Conservation (phyloP, 1,140 invertebrate species). For the Goniozus legneri region DNA sequence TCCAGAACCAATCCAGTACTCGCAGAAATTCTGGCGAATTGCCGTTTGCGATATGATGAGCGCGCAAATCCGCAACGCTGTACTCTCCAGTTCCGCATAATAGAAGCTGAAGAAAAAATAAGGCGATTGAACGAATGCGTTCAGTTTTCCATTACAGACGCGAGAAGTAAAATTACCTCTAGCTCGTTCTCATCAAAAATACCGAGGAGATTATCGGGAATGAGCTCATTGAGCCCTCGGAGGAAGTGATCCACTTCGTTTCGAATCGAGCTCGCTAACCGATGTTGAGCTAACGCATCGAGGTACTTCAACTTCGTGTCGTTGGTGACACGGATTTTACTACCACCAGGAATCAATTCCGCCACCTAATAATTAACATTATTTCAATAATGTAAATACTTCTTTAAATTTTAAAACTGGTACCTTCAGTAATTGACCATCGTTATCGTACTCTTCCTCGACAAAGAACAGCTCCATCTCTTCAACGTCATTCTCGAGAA, state of each 20-base stretch:
- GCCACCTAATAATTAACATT: conserved; percentile 36
- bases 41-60: conserved; percentile 83
- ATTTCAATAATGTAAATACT: neutral
- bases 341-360: conserved; percentile 48
- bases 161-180: too few species aligned
- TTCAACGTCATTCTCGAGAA: conserved; percentile 85
- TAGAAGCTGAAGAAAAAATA: conserved; percentile 75
- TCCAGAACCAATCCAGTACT: conserved; percentile 92
- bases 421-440: conserved; percentile 69
- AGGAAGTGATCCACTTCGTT: conserved; percentile 86
- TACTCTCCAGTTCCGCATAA: conserved; percentile 93
- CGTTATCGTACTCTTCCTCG: conserved; percentile 82
- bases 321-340: conserved; percentile 66
- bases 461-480: conserved; percentile 82
- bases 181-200: conserved; percentile 96
- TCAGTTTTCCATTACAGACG: too few species aligned
- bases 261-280: conserved; percentile 75
- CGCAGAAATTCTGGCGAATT: conserved; percentile 79
- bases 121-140: too few species aligned
- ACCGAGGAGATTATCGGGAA: conserved; percentile 87
- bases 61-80: conserved; percentile 83
- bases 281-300: conserved; percentile 85
- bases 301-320: conserved; percentile 79
- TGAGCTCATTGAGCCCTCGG: conserved; percentile 84
- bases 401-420: neutral